A percentile compares a stretch with the other conserved stretches of the same genome.
Evolutionary conservation across 2,797 vertebrate species (phyloP).

Genomic region (Austrolebias charrua): DNA sequence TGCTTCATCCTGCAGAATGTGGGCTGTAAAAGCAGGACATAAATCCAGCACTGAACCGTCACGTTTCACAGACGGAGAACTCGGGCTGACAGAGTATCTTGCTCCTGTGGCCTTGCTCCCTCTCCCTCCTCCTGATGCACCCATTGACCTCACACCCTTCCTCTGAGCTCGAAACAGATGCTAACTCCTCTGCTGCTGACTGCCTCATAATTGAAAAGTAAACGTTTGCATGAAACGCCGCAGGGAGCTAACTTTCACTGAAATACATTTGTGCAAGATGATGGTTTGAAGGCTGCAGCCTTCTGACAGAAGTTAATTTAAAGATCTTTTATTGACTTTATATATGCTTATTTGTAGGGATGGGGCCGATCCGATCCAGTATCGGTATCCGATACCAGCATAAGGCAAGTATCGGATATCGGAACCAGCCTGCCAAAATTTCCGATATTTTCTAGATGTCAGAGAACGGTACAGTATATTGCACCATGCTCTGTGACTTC

Average conservation of each 20-base stretch:
- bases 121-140: slow-evolving; percentile 43
- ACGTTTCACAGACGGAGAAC: slow-evolving; percentile 50
- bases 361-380: too few relatives aligned
- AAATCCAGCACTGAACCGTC: slow-evolving; percentile 37
- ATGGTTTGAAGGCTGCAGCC: too few relatives aligned
- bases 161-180: slow-evolving; percentile 14
- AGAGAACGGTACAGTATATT: too few relatives aligned
- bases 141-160: slow-evolving; percentile 50
- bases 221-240: background rate
- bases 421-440: too few relatives aligned
- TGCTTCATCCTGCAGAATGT: slow-evolving; percentile 8
- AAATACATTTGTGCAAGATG: too few relatives aligned
- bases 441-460: too few relatives aligned
- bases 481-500: too few relatives aligned
- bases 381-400: too few relatives aligned
- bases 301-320: too few relatives aligned
- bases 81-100: slow-evolving; percentile 53
- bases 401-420: too few relatives aligned
- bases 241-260: background rate
- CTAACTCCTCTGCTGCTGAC: background rate
- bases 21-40: slow-evolving; percentile 19
- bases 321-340: too few relatives aligned
- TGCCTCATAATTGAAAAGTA: background rate
- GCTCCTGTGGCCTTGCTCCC: slow-evolving; percentile 15
- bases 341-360: too few relatives aligned